Percentiles rank a stretch among this genome's conserved stretches.
phyloP scores from a whole-genome alignment of 1,140 invertebrate species.

The Drosophila punjabiensis region DNA sequence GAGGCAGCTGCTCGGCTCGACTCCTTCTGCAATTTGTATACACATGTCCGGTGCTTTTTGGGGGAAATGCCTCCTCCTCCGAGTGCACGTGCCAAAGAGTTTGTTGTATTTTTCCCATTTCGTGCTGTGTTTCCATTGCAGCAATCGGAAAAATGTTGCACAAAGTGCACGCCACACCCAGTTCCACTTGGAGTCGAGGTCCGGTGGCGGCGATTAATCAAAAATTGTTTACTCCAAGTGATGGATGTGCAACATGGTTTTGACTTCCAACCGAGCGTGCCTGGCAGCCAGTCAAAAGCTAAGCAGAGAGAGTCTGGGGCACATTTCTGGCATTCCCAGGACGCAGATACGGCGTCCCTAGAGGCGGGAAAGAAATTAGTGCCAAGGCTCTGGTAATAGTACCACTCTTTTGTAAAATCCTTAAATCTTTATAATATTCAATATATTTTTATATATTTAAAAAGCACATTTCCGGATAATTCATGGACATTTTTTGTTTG shows the following conservation, averaged over 20 bases:
- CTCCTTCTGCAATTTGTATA: conserved; percentile 74
- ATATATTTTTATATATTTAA: no score
- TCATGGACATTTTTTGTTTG: neutral
- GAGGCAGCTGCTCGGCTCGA: conserved; percentile 66
- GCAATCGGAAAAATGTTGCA: conserved; percentile 81
- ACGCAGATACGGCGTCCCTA: conserved; percentile 23
- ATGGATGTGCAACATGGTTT: conserved; percentile 82
- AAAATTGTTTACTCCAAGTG: conserved; percentile 83
- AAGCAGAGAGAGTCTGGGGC: conserved; percentile 35
- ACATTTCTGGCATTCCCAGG: conserved; percentile 53
- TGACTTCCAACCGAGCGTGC: conserved; percentile 67
- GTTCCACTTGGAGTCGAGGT: conserved; percentile 29
- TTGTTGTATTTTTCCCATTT: conserved; percentile 23
- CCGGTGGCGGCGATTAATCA: conserved; percentile 74
- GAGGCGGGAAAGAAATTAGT: neutral
- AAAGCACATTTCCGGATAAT: no score
- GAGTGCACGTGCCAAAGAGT: conserved; percentile 65
- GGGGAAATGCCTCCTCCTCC: neutral
- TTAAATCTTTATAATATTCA: no score
- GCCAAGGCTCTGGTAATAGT: neutral
- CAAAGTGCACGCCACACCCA: conserved; percentile 57
- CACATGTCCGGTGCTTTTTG: conserved; percentile 38
- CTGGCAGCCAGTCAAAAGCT: conserved; percentile 51
- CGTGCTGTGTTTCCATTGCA: conserved; percentile 36
- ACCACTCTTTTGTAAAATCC: no score